Conservation (phyloP, 2,113 vertebrate genomes). For the Osmerus eperlanus region DNA sequence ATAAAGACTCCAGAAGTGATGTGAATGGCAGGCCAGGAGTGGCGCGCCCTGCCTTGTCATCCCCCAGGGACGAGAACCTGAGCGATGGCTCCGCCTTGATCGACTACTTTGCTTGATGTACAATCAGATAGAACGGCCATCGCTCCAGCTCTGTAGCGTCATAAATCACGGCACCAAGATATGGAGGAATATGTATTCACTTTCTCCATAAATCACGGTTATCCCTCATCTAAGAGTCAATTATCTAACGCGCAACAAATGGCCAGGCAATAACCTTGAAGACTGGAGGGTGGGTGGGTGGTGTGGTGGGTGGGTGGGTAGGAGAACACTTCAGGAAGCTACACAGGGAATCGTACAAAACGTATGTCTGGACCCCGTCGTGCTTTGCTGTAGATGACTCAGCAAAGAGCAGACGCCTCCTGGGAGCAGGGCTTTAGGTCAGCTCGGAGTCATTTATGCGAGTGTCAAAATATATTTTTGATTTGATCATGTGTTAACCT, state of each 20-base stretch:
- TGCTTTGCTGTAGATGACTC: conserved; percentile 1
- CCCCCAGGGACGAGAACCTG: conserved; percentile 41
- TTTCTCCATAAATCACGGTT: conserved; percentile 70
- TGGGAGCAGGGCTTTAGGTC: background rate
- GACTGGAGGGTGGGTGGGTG: background rate
- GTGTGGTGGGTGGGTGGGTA: background rate
- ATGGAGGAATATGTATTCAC: conserved; percentile 67
- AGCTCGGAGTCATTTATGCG: background rate
- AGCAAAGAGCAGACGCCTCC: conserved; percentile 20
- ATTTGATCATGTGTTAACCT: conserved; percentile 10
- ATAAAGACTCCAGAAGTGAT: background rate
- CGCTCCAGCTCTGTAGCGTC: conserved; percentile 54
- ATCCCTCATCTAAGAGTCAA: conserved; percentile 70
- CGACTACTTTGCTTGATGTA: conserved; percentile 71
- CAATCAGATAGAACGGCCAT: conserved; percentile 72
- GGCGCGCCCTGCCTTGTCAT: background rate
- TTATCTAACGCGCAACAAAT: conserved; percentile 68
- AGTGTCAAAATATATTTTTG: conserved; percentile 29
- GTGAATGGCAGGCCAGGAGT: background rate
- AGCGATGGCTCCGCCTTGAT: conserved; percentile 65
- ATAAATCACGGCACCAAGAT: conserved; percentile 69
- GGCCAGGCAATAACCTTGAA: conserved; percentile 66
- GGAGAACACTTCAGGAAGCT: conserved; percentile 27
- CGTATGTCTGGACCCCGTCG: background rate
- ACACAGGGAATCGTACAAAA: conserved; percentile 9